Percentiles rank a stretch among this genome's conserved stretches.
These are phyloP conservation scores for Bombylius discolor DNA, from an alignment of 2,888 invertebrate genomes.

Conservation along the genomic window DNA sequence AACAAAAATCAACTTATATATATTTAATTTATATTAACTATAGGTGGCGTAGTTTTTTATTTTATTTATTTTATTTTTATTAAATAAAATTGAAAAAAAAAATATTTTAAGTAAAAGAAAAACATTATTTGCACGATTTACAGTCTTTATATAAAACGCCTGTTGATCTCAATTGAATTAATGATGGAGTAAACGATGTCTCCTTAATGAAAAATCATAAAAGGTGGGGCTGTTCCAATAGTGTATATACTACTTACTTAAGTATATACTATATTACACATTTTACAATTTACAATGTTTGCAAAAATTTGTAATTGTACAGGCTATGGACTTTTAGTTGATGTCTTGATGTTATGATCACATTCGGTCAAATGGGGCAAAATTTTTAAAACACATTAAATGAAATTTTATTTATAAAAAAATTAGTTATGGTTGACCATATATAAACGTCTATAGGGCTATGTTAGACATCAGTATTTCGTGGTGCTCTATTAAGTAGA, in stretches of 20 bases:
- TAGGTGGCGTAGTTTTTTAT: too few species aligned
- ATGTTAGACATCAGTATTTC: conserved; percentile 37
- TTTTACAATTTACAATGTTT: too few species aligned
- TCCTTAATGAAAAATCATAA: background rate
- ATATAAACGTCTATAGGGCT: conserved; percentile 38
- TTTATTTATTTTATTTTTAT: too few species aligned
- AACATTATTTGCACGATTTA: background rate
- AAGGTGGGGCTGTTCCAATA: conserved; percentile 4
- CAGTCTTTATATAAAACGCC: background rate
- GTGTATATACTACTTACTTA: background rate
- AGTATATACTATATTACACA: background rate
- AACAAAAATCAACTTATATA: too few species aligned
- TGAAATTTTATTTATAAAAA: too few species aligned
- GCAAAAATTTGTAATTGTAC: too few species aligned
- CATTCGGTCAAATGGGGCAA: conserved; percentile 12
- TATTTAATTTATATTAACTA: too few species aligned
- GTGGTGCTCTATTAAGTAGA: conserved; percentile 37
- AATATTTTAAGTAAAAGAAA: too few species aligned
- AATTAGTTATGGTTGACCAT: conserved; percentile 33
- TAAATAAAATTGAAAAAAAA: too few species aligned
- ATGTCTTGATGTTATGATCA: background rate
- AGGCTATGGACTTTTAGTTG: too few species aligned
- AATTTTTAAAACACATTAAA: background rate
- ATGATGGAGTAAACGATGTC: conserved; percentile 1
- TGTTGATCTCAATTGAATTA: conserved; percentile 5